These are phyloP conservation scores for Rattus rattus DNA, from an alignment of 2,113 vertebrate species.

Conservation along the genomic window DNA sequence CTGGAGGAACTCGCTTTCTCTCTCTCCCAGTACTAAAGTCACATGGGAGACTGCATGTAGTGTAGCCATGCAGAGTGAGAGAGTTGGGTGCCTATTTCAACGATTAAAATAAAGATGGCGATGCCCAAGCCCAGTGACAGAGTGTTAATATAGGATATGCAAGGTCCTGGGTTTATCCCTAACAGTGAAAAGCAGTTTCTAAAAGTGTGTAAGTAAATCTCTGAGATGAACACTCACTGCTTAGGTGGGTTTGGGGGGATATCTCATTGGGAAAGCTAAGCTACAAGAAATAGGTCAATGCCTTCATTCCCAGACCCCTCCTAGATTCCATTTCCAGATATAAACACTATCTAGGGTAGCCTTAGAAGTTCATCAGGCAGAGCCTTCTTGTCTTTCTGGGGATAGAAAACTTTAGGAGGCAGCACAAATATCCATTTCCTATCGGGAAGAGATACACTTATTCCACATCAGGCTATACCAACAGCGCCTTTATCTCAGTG, in stretches of 20 bases:
- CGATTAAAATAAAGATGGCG: not conserved
- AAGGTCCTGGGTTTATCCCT: not conserved
- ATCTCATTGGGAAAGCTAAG: conserved; percentile 91
- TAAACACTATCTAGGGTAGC: conserved; percentile 86
- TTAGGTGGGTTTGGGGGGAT: conserved; percentile 91
- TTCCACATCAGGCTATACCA: conserved; percentile 93
- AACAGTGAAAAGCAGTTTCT: conserved; percentile 63
- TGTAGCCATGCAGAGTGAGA: too few relatives aligned
- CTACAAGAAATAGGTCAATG: conserved; percentile 91
- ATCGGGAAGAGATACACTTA: conserved; percentile 84
- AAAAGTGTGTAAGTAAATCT: conserved; percentile 93
- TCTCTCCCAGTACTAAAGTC: too few relatives aligned
- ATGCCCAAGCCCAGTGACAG: not conserved
- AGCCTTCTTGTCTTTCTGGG: conserved; percentile 89
- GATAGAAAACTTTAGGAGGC: conserved; percentile 91
- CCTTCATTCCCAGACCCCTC: conserved; percentile 93
- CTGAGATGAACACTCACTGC: conserved; percentile 92
- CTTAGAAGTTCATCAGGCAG: conserved; percentile 94
- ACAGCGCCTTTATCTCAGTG: conserved; percentile 91
- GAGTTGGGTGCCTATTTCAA: too few relatives aligned
- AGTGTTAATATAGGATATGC: not conserved
- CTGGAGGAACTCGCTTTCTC: too few relatives aligned
- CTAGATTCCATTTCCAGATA: conserved; percentile 91
- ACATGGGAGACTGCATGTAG: too few relatives aligned
- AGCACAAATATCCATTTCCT: conserved; percentile 89